Evolutionary conservation across 2,797 vertebrate species (phyloP), one percentile per base, ranked within the genome.

Genomic region (Manis javanica): DNA sequence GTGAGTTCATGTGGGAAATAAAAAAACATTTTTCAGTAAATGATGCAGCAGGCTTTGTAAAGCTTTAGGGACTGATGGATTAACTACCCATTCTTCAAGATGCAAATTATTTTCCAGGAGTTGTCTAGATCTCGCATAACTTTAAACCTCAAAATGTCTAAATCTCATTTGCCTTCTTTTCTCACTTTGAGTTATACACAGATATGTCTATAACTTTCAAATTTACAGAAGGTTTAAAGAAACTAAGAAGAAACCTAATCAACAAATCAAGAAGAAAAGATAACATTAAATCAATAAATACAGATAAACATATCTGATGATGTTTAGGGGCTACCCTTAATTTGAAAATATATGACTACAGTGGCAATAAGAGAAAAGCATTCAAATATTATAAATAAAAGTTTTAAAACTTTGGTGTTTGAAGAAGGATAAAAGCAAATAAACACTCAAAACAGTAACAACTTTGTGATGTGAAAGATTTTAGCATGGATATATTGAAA

Each of bases 21-120:
- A 96, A 13, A 96, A 91, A 69, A 0, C 19, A 63, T 92, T 78
- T 55, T 61, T 94, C 39, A 72, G 16, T 68, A 68, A 53, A 72
- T 10, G 24, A n/a, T 61, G 19, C 2, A 49, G 14, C 13, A 42
- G 18, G 2, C 3, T 63, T 87, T 87, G 34, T 75, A 61, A 79
- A 9, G 19, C 29, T 0, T 64, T 81, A 51, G 2, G 10, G 13
- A n/a, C 49, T 94, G 24, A 64, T 34, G 13, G 29, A 23, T 89
- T 59, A n/a, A 77, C 15, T 9, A 49, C 88, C 2, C 10, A 55
- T 39, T 72, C 42, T 61, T 63, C 55, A 71, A 37, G 19, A 24
- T 51, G 10, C 4, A 69, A 79, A 91, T 63, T 68, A 75, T 59
- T 19, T 75, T 51, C 46, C 31, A 83, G 39, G 19, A 78, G n/a